Conservation (phyloP, 2,113 vertebrate genomes). For the Micronycteris hirsuta region DNA sequence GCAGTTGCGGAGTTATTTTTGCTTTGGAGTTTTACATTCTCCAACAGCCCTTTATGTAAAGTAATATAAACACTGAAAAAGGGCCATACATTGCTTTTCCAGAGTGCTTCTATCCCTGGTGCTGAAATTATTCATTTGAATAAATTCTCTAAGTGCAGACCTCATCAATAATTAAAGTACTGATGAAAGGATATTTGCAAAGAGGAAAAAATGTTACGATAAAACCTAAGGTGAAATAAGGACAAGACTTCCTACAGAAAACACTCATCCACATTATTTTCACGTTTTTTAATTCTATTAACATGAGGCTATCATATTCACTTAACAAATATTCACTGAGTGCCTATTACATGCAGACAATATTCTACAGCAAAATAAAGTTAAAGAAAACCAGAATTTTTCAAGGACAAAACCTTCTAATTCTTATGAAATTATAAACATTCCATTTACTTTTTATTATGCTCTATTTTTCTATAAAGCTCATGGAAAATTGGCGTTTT, state of each 20-base stretch:
- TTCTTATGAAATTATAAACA: neutral
- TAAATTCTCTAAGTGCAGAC: conserved; percentile 59
- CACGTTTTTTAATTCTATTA: neutral
- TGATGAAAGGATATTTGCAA: conserved; percentile 42
- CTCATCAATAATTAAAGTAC: conserved; percentile 74
- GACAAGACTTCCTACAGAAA: neutral
- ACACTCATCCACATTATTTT: neutral
- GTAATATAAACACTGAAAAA: conserved; percentile 33
- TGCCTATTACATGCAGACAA: neutral
- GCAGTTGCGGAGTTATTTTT: conserved; percentile 20
- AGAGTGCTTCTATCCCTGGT: conserved; percentile 49
- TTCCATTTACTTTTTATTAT: neutral
- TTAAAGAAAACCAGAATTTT: neutral
- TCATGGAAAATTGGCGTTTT: neutral
- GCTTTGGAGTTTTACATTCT: conserved; percentile 47
- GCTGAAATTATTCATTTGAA: conserved; percentile 72
- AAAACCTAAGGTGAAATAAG: conserved; percentile 45
- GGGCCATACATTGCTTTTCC: conserved; percentile 60
- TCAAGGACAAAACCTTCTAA: neutral
- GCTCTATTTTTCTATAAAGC: neutral
- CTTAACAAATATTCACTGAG: neutral
- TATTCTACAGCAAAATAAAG: neutral
- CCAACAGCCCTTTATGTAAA: conserved; percentile 47
- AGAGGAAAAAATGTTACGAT: conserved; percentile 36
- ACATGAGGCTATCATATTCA: neutral